Conservation (phyloP, 2,888 invertebrate species). For the Ormia ochracea region DNA sequence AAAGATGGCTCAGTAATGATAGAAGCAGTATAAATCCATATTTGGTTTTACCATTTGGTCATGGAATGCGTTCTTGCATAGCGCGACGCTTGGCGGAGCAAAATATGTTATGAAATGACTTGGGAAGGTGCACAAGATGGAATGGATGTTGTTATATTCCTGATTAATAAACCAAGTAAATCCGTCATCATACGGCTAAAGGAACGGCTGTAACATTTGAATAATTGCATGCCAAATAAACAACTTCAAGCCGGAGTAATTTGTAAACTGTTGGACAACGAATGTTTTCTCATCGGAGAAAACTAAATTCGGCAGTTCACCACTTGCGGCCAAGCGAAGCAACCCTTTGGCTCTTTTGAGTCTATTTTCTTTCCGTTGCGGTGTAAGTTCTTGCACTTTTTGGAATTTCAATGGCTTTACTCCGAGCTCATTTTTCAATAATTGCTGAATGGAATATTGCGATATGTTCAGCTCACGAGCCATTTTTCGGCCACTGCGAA, state of each 20-base stretch:
- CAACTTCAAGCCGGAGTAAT: neutral
- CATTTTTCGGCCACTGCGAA: too few relatives aligned
- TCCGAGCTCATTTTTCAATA: too few relatives aligned
- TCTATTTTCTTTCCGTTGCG: too few relatives aligned
- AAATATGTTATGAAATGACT: constrained; percentile 80
- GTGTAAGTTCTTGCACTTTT: too few relatives aligned
- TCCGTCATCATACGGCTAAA: constrained; percentile 73
- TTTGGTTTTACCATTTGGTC: constrained; percentile 89
- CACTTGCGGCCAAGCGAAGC: too few relatives aligned
- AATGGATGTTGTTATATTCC: constrained; percentile 82
- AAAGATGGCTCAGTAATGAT: constrained; percentile 82
- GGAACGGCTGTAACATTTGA: constrained; percentile 58
- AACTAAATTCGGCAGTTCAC: too few relatives aligned
- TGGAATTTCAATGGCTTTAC: too few relatives aligned
- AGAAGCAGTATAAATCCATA: constrained; percentile 80
- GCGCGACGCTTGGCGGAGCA: constrained; percentile 91
- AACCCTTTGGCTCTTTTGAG: too few relatives aligned
- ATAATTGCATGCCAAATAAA: constrained; percentile 64
- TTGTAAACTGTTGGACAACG: too few relatives aligned
- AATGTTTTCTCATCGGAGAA: too few relatives aligned
- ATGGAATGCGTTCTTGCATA: constrained; percentile 90
- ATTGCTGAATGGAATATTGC: too few relatives aligned
- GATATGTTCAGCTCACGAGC: too few relatives aligned
- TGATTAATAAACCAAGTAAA: constrained; percentile 89
- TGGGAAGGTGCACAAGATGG: constrained; percentile 80